phyloP scores from a whole-genome alignment of 2,113 vertebrate species.

The Synodontis membranacea region DNA sequence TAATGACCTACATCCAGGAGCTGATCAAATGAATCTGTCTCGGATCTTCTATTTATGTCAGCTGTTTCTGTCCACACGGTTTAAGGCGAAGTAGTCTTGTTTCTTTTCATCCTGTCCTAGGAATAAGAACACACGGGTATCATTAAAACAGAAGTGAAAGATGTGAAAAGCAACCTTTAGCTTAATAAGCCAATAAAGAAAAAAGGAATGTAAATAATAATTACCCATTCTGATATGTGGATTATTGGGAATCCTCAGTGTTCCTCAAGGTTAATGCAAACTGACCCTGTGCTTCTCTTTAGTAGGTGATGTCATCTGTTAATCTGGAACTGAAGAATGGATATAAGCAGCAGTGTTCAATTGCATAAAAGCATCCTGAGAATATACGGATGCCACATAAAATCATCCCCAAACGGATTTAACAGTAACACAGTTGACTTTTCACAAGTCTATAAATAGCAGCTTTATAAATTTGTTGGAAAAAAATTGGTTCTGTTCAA shows the following conservation, averaged over 20 bases:
- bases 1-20: constrained; percentile 24
- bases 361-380: not conserved
- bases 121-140: constrained; percentile 15
- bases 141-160: not conserved
- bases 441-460: not conserved
- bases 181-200: not conserved
- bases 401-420: not conserved
- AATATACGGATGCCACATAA: not conserved
- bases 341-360: not conserved
- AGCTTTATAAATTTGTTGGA: not conserved
- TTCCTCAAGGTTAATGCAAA: not conserved
- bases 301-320: not conserved
- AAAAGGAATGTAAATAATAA: not conserved
- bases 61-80: constrained; percentile 12
- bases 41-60: constrained; percentile 7
- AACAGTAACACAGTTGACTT: not conserved
- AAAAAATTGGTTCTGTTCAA: not conserved
- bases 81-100: not conserved
- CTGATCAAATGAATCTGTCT: constrained; percentile 18
- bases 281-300: not conserved
- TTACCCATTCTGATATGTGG: constrained; percentile 7
- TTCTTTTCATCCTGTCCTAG: constrained; percentile 32
- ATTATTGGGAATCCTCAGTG: not conserved
- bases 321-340: not conserved
- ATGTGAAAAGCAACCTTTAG: not conserved